These are phyloP conservation scores for Brachionus rubens DNA, from an alignment of 1,140 invertebrate genomes.

Conservation along the genomic window DNA sequence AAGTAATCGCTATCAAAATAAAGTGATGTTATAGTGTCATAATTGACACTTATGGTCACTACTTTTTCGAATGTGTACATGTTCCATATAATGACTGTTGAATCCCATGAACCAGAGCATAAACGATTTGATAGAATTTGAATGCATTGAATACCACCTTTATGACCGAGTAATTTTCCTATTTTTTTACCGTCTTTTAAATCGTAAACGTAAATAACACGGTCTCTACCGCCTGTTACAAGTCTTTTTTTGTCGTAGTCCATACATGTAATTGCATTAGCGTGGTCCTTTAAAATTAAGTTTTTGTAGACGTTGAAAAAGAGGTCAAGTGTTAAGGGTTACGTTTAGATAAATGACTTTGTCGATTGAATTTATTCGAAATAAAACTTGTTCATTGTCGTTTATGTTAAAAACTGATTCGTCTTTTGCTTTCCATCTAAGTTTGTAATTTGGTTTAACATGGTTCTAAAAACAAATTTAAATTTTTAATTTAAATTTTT, in stretches of 20 bases:
- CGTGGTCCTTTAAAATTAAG: neutral
- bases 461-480: constrained; percentile 12
- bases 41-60: neutral
- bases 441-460: neutral
- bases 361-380: constrained; percentile 6
- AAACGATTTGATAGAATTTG: constrained; percentile 24
- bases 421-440: neutral
- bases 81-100: constrained; percentile 32
- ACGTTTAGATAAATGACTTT: constrained; percentile 30
- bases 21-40: constrained; percentile 3
- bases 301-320: neutral
- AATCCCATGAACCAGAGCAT: constrained; percentile 39
- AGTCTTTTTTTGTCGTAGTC: constrained; percentile 41
- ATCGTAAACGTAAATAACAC: constrained; percentile 20
- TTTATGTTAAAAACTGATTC: neutral
- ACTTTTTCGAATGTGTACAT: constrained; percentile 25
- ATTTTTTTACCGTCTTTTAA: constrained; percentile 20
- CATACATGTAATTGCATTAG: constrained; percentile 24
- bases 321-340: neutral
- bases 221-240: constrained; percentile 24
- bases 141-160: constrained; percentile 26
- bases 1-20: constrained; percentile 42
- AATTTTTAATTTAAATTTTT: neutral
- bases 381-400: neutral
- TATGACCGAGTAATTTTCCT: constrained; percentile 34